Evolutionary conservation across 2,113 vertebrate genomes (phyloP), one percentile per base, ranked within the genome.

Genomic region (Hippocampus abdominalis): DNA sequence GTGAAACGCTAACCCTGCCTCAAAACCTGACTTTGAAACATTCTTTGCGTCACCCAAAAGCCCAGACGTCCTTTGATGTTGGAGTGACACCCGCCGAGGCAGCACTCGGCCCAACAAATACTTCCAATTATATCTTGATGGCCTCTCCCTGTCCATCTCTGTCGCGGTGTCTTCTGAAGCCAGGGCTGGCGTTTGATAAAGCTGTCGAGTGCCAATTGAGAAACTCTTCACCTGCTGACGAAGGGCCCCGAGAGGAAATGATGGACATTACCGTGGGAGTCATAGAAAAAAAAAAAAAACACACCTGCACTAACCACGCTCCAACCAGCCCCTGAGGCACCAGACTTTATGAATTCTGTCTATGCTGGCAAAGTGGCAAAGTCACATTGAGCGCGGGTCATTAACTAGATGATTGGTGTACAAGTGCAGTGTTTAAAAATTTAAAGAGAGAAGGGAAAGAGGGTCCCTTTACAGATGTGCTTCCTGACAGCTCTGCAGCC

Each of bases 51-150:
- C 10, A 44, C 15, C 15, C 27, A 32, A 59, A 56, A 42, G 44
- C 56, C 3, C n/a, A 71, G 21, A 42, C 21, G 62, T 59, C 76
- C 27, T 49, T 72, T 7, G 25, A 25, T 27, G 42, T 13, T 36
- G 1, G 27, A 32, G 65, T 54, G 51, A 49, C 53, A 13, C 13
- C 25, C 8, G 57, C 25, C 69, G 27, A 60, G 0, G 59, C 27
- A 56, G 27, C 69, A 68, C 65, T 25, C 23, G 63, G 27, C 68
- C 67, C 48, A 71, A 64, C 49, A 76, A 67, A 78, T 73, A 67
- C 81, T 73, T 75, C 53, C 53, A 75, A 70, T 83, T 83, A 82
- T 77, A 46, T 65, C 70, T 29, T 18, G 68, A 36, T 68, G 62
- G 54, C 51, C 67, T 64, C 1, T 3, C 57, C 15, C 57, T 60